Base-by-base conservation (phyloP, 1,140 invertebrate genomes). In the Diabrotica undecimpunctata region DNA sequence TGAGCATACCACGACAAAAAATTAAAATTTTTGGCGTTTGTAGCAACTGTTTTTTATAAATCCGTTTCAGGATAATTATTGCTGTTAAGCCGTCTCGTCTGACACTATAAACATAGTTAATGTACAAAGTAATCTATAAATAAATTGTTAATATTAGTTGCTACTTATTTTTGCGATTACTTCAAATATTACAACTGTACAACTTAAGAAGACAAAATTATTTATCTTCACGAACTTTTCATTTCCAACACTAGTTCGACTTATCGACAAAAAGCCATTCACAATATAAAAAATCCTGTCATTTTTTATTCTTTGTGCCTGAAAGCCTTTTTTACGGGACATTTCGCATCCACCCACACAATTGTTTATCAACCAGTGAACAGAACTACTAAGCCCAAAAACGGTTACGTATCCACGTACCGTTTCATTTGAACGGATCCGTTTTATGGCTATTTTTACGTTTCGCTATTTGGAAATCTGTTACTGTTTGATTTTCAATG, bases 401-500 rank as follows among this genome's bases (percentile, higher is more conserved):
- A 57, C 12, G 35, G 55, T 57, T 57, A 36, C 55, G n/a, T n/a
- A 38, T 57, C 10, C 55, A 57, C 55, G 55, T 57, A 38, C 55
- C 25, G 25, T 25, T 25, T 25, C 25, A 25, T 25, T 25, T 25
- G 25, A 2, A 25, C 25, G 55, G 6, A 37, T 38, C 11, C n/a
- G 37, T 57, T 46, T 46, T 46, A 7, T 57, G 25, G 8, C 37
- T 57, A 36, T 57, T 57, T 57, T 57, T 57, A 57, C 37, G 37
- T 57, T 57, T 57, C 25, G 55, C 55, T 37, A 38, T 57, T 57
- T 38, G 55, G 55, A 57, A 46, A 46, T 46, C 41, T 46, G 41
- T 46, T 46, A 46, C 55, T 57, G 55, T 57, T 57, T 57, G 55
- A 57, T 57, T 57, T 57, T 57, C 25, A 57, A 57, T 38, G 55